Base-by-base conservation (phyloP, 2,888 invertebrate species). In the Eustalomyia histrio region DNA sequence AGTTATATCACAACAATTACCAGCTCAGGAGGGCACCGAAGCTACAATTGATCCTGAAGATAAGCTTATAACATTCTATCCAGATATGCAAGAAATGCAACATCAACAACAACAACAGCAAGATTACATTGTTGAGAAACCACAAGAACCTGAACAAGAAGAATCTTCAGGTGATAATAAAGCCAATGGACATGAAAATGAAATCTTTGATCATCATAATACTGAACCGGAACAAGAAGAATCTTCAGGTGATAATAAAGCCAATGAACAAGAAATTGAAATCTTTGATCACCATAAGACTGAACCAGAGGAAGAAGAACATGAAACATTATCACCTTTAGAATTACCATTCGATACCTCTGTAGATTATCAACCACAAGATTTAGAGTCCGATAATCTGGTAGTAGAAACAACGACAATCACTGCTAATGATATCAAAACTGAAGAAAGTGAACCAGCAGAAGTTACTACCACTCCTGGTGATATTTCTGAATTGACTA, bases 401-500 rank as follows among this genome's bases (percentile, higher is more conserved):
- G 84, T 90, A 1, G 39, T 88, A 18, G 90, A 89, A 75, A 87
- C 88, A 0, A 90, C 89, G 7, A 89, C 85, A 8, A 55, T 64
- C n/a, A 10, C 63, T 9, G 39, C 63, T 2, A 73, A 35, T 61
- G 61, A 75, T 1, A 58, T 50, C 4, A 67, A 68, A 3, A 53
- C 53, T 0, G 79, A 69, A 43, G 58, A 57, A 0, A 71, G 69
- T 29, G 83, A 78, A n/a, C 74, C 80, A 17, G 84, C 86, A 21
- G 86, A 85, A 14, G 86, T 85, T 10, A 88, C 89, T 9, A 88
- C 87, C 10, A 87, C 87, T 60, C 87, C 88, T 1, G 86, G 86
- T 1, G 88, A 87, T 43, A 88, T 87, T 57, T 84, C 87, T 0
- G 90, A 90, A 79, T 86, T 89, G 50, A 91, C 92, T 35, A 91